Evolutionary conservation across 2,888 invertebrate genomes (phyloP).

Genomic region (Tortricodes alternella): DNA sequence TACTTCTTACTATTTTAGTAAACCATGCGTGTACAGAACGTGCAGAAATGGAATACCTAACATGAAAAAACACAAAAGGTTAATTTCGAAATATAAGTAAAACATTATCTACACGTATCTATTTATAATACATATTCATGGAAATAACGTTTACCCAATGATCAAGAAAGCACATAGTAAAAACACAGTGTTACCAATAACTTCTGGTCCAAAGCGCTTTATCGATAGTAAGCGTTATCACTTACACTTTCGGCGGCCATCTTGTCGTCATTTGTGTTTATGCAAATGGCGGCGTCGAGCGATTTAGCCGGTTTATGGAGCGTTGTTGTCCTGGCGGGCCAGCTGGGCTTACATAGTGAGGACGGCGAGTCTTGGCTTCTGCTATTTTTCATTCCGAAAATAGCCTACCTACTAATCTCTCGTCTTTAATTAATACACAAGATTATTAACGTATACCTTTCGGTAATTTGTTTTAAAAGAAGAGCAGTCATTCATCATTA

Average conservation of each 20-base stretch:
- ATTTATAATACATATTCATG: neutral
- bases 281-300: conserved; percentile 59
- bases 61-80: too few relatives aligned
- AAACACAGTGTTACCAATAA: conserved; percentile 4
- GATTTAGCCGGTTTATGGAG: conserved; percentile 64
- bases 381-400: neutral
- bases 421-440: too few relatives aligned
- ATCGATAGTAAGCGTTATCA: conserved; percentile 37
- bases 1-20: too few relatives aligned
- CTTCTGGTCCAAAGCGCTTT: conserved; percentile 39
- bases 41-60: too few relatives aligned
- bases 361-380: neutral
- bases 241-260: conserved; percentile 38
- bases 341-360: conserved; percentile 13
- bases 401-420: neutral
- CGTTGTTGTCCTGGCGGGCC: conserved; percentile 40
- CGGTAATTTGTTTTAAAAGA: too few relatives aligned
- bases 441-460: too few relatives aligned
- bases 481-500: too few relatives aligned
- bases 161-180: neutral
- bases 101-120: too few relatives aligned
- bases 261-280: conserved; percentile 51
- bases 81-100: too few relatives aligned
- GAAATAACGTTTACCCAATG: neutral
- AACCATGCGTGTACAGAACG: too few relatives aligned